These are phyloP conservation scores for Heliangelus exortis DNA, from an alignment of 2,797 vertebrate genomes.

Conservation along the genomic window DNA sequence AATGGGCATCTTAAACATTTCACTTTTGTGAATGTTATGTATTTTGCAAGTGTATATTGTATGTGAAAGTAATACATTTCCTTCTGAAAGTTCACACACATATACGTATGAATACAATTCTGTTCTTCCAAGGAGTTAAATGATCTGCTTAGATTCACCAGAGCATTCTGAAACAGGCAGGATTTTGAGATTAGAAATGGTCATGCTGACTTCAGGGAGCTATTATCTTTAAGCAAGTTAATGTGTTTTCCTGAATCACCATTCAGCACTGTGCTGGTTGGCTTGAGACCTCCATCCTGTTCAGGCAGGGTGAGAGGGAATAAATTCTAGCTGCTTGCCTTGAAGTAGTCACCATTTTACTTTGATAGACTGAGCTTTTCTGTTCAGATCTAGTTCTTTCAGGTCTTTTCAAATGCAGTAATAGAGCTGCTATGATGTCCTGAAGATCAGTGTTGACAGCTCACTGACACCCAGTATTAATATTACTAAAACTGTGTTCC, in stretches of 20 bases:
- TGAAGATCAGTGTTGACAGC: not conserved
- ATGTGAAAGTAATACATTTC: not conserved
- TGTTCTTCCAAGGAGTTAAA: not conserved
- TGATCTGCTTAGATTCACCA: not conserved
- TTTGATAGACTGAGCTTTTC: not conserved
- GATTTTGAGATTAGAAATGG: not conserved
- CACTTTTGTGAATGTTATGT: not conserved
- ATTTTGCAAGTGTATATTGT: not conserved
- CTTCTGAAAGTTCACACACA: fast-evolving
- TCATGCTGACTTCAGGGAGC: not conserved
- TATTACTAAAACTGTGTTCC: not conserved
- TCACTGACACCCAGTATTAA: not conserved
- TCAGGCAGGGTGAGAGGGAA: not conserved
- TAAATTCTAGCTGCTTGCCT: not conserved
- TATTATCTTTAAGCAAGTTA: not conserved
- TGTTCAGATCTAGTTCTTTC: not conserved
- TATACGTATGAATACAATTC: not conserved
- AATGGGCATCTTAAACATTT: not conserved
- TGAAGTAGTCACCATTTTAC: not conserved
- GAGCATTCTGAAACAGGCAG: not conserved
- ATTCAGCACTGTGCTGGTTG: not conserved
- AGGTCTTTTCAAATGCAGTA: not conserved
- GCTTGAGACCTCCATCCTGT: not conserved
- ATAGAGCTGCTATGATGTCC: not conserved
- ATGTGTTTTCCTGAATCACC: not conserved